Evolutionary conservation across 2,888 invertebrate species (phyloP), one percentile per base, ranked within the genome.

Genomic region (Cerastoderma edule): DNA sequence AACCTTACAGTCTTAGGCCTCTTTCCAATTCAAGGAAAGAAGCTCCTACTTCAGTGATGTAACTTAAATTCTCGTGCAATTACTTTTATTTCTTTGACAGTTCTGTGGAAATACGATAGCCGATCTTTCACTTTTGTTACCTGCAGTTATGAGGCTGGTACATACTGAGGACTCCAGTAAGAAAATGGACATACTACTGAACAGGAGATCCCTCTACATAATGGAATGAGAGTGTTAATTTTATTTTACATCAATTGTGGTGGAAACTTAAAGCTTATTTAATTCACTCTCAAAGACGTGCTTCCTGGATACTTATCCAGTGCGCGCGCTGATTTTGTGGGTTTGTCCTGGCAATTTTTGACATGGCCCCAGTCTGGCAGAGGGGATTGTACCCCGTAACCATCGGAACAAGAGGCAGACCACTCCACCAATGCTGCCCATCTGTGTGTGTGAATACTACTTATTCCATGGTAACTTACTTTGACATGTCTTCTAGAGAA

Each of bases 31-130:
- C n/a, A n/a, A n/a, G n/a, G n/a, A n/a, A n/a, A n/a, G n/a, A n/a
- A n/a, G n/a, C n/a, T n/a, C n/a, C n/a, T n/a, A n/a, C n/a, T n/a
- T n/a, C n/a, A n/a, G n/a, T n/a, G n/a, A n/a, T n/a, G n/a, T n/a
- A n/a, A n/a, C n/a, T n/a, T n/a, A n/a, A n/a, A n/a, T n/a, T n/a
- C n/a, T n/a, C n/a, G n/a, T n/a, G n/a, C n/a, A n/a, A n/a, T n/a
- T n/a, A n/a, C n/a, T n/a, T n/a, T n/a, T n/a, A n/a, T n/a, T n/a
- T n/a, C n/a, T n/a, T n/a, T n/a, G n/a, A 24, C 92, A 98, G 98
- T 99, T 98, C 94, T 99, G 99, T 93, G 99, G 99, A 30, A 95
- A 95, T 84, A 96, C 96, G 44, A 98, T 99, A 80, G 96, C 98
- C 39, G 99, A 94, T 1, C 77, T 94, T 35, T 92, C 97, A 92